A percentile compares a stretch with the other conserved stretches of the same genome.
Evolutionary conservation across 2,888 invertebrate species (phyloP).

Genomic region (Trichacis sp.): DNA sequence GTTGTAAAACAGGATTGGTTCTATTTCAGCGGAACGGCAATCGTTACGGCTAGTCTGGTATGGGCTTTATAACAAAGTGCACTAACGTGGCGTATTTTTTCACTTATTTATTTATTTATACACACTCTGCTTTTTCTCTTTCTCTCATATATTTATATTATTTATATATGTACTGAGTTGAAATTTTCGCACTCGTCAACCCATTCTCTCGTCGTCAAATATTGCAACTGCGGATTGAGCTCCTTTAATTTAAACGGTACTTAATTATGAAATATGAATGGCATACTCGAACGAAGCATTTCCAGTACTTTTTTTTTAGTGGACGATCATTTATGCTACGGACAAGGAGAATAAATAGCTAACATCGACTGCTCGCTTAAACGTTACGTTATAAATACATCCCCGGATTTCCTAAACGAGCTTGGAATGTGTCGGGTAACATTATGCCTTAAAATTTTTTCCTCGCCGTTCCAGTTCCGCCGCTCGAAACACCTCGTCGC

Average conservation of each 20-base stretch:
- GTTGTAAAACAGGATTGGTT: too few relatives aligned
- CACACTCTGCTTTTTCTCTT: conserved; percentile 14
- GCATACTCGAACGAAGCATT: conserved; percentile 52
- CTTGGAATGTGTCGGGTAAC: conserved; percentile 30
- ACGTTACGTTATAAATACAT: conserved; percentile 56
- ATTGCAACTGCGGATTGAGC: conserved; percentile 51
- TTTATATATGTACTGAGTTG: conserved; percentile 33
- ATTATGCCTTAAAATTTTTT: conserved; percentile 9
- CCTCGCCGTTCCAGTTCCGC: conserved; percentile 45
- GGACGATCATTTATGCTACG: conserved; percentile 63
- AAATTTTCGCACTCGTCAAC: conserved; percentile 29
- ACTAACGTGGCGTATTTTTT: conserved; percentile 40
- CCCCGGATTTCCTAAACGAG: conserved; percentile 54
- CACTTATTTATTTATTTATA: conserved; percentile 11
- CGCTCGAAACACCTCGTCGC: conserved; percentile 4
- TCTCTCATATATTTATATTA: conserved; percentile 33
- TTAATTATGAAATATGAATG: conserved; percentile 51
- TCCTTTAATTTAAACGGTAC: conserved; percentile 52
- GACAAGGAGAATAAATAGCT: conserved; percentile 64
- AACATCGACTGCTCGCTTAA: conserved; percentile 63
- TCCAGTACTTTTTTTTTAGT: conserved; percentile 58
- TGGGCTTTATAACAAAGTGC: conserved; percentile 47
- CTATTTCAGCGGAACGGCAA: too few relatives aligned
- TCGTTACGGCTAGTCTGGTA: too few relatives aligned
- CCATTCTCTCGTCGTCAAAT: conserved; percentile 10